Evolutionary conservation across 1,140 invertebrate species (phyloP), one percentile per base, ranked within the genome.

Genomic region (Drosophila ercepeae): DNA sequence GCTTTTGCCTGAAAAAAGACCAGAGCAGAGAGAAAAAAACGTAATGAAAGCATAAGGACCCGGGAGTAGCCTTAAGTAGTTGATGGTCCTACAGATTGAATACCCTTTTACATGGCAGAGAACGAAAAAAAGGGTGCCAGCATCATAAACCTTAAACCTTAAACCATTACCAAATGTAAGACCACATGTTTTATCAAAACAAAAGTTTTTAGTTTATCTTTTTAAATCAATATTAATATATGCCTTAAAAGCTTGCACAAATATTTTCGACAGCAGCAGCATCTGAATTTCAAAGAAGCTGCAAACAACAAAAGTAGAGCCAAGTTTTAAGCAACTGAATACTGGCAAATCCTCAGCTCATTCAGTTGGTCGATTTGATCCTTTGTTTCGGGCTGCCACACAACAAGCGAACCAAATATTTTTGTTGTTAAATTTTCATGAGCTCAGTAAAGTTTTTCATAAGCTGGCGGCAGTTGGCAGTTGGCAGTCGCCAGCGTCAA

Each of bases 401-500:
- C 36, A 34, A 39, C 27, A 46, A 54, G 16, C 6, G 19, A 25
- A 11, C 3, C 21, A 14, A 34, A 19, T 36, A 42, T 60, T 60
- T 75, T 75, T 71, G 46, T 39, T 53, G 67, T 71, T 58, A 57
- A 81, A 61, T 81, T 88, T 86, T 88, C 60, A 88, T 82, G 60
- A 82, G 81, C 57, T 69, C 36, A 23, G 39, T 51, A 81, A 77
- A 77, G 67, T 86, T 86, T 54, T 45, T 49, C 69, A 71, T 77
- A 81, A 88, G 81, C 67, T 68, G 65, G 16, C 44, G 58, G 50
- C 34, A 49, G 14, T 36, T 49, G 46, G 21, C 21, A 21, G 21
- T 4, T 41, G 58, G 50, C 34, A 49, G 14, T 36, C 58, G 46
- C 39, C 39, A 53, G 48, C 51, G 39, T 21, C 45, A 74, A 52